Evolutionary conservation across 2,888 invertebrate species (phyloP).

Genomic region (Belgica antarctica): DNA sequence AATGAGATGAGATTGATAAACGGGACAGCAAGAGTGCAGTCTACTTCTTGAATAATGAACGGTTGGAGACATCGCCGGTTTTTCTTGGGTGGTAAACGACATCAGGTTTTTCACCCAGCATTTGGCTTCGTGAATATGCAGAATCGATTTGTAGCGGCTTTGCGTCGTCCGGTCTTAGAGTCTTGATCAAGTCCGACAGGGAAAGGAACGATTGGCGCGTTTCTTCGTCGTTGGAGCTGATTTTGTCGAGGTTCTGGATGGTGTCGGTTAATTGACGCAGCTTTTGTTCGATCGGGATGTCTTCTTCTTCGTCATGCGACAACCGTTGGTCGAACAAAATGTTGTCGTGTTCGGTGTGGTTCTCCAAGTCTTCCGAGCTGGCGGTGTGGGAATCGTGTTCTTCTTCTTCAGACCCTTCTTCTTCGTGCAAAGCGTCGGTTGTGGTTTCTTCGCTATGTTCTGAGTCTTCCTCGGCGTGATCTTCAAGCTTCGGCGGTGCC

Average conservation of each 20-base stretch:
- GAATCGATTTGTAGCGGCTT: constrained; percentile 54
- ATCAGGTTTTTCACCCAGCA: constrained; percentile 51
- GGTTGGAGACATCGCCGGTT: constrained; percentile 30
- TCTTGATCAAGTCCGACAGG: constrained; percentile 54
- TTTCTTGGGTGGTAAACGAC: constrained; percentile 37
- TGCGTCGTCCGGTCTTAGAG: constrained; percentile 53
- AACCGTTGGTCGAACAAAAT: neutral
- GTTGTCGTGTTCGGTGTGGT: constrained; percentile 25
- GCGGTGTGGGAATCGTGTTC: constrained; percentile 25
- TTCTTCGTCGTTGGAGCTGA: constrained; percentile 45
- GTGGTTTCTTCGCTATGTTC: constrained; percentile 1
- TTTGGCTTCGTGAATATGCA: constrained; percentile 55
- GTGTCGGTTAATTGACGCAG: constrained; percentile 53
- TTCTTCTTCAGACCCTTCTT: constrained; percentile 8
- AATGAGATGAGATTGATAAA: constrained; percentile 29
- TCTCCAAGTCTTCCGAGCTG: neutral
- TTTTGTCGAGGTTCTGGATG: constrained; percentile 50
- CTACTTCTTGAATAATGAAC: constrained; percentile 37
- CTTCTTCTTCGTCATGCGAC: constrained; percentile 19
- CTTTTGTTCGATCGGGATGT: constrained; percentile 51
- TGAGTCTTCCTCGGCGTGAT: neutral
- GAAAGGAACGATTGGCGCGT: constrained; percentile 54
- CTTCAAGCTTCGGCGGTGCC: constrained; percentile 7
- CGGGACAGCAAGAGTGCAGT: neutral
- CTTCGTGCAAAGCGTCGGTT: neutral